Conservation (phyloP, 1,140 invertebrate genomes). For the Brachionus plicatilis region DNA sequence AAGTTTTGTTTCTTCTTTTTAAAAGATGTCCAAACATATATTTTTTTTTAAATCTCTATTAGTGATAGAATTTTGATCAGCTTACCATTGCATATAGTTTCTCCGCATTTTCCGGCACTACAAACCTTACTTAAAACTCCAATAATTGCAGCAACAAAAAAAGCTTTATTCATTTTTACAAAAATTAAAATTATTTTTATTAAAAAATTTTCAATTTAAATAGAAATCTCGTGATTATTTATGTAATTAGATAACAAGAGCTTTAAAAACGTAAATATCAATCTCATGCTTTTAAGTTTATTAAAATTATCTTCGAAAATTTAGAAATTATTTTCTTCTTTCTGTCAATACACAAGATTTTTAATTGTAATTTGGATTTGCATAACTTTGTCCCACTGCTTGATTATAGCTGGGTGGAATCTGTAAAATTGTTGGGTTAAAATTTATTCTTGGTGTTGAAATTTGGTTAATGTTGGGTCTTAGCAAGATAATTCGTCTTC, state of each 20-base stretch:
- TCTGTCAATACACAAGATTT: background rate
- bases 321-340: background rate
- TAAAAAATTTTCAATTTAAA: background rate
- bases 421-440: background rate
- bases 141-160: background rate
- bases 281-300: background rate
- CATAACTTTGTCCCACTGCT: background rate
- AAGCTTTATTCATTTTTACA: background rate
- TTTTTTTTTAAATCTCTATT: too few species aligned
- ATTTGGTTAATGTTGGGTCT: background rate
- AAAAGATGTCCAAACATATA: background rate
- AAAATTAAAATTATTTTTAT: background rate
- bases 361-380: background rate
- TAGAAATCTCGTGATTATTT: background rate
- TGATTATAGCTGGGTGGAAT: background rate
- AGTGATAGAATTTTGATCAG: background rate
- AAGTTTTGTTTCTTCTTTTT: background rate
- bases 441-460: background rate
- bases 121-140: background rate
- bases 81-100: background rate
- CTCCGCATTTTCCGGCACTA: background rate
- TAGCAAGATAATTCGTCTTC: background rate
- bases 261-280: conserved; percentile 19
- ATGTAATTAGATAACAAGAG: background rate
- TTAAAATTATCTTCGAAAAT: background rate